Base-by-base conservation (phyloP, 2,888 invertebrate genomes). In the Dastarcus helophoroides region DNA sequence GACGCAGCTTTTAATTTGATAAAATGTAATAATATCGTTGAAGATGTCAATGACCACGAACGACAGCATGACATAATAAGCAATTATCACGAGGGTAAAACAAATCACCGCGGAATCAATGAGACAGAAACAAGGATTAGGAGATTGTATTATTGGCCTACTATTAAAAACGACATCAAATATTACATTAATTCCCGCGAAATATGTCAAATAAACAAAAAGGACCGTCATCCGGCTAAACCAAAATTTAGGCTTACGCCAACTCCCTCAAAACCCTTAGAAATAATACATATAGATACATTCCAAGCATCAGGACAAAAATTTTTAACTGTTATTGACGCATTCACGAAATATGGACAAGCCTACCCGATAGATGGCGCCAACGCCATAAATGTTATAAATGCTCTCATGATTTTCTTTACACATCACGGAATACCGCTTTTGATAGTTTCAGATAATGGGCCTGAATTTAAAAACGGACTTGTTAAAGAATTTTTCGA, bases 231-330 rank as follows among this genome's bases (percentile, higher is more conserved):
- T n/a, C n/a, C n/a, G n/a, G n/a, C n/a, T 22, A 22, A 22, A 4
- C 22, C 9, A 22, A 22, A 22, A 22, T 22, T 22, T 10, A 22
- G 9, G 22, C 22, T 22, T 11, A 4, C 5, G 9, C 22, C 5
- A 10, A 22, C 5, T 4, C 22, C 22, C 11, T 3, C 22, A 4
- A 22, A 4, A 4, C 11, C 3, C 11, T n/a, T n/a, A n/a, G 4
- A 3, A 22, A 3, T 24, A 3, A 24, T 24, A 13, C 24, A 24
- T 10, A 9, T 9, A 9, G 26, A 26, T 26, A 26, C 14, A 16
- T 26, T 26, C 17, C 26, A 15, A 26, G 15, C 26, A 10, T 17
- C 15, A 15, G n/a, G 3, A 10, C 15, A 15, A n/a, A 26, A 26
- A 13, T 26, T 26, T 4, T n/a, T 14, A 2, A 26, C 26, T 16